Conservation (phyloP, 92 coral and sea anemone genomes). For the Heteractis magnifica region DNA sequence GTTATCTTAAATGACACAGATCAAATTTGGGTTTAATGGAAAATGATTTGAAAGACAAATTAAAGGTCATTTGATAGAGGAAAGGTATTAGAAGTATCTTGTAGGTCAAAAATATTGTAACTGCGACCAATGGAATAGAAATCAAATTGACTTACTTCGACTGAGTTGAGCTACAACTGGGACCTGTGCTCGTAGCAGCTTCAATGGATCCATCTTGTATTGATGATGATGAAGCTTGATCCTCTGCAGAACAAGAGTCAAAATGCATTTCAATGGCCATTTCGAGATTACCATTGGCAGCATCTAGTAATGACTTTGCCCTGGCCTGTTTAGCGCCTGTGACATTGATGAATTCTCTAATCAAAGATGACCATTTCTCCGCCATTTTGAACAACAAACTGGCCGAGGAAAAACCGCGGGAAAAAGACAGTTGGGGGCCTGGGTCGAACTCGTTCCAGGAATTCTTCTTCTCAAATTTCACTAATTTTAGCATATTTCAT, state of each 20-base stretch:
- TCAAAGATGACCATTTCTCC: conserved; percentile 72
- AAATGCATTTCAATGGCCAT: conserved; percentile 98
- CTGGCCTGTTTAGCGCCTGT: conserved; percentile 79
- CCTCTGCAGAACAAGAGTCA: conserved; percentile 63
- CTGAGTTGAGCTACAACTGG: neutral
- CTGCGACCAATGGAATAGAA: neutral
- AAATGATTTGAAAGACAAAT: too few relatives aligned
- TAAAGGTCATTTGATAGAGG: too few relatives aligned
- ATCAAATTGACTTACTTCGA: neutral
- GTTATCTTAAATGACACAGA: too few relatives aligned
- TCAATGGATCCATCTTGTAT: neutral
- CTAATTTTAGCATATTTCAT: neutral
- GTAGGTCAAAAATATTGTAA: too few relatives aligned
- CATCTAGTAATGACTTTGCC: conserved; percentile 80
- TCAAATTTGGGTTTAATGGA: too few relatives aligned
- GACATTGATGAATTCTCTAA: conserved; percentile 81
- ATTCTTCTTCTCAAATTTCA: neutral
- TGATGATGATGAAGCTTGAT: neutral
- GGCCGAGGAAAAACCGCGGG: conserved; percentile 60
- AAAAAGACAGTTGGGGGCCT: conserved; percentile 35
- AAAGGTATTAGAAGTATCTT: too few relatives aligned
- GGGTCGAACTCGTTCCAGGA: conserved; percentile 4
- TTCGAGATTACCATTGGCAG: conserved; percentile 94
- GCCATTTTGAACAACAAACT: conserved; percentile 75
- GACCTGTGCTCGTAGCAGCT: neutral